Evolutionary conservation across 2,888 invertebrate species (phyloP), one percentile per base, ranked within the genome.

Genomic region (Amphipyra tragopoginis): DNA sequence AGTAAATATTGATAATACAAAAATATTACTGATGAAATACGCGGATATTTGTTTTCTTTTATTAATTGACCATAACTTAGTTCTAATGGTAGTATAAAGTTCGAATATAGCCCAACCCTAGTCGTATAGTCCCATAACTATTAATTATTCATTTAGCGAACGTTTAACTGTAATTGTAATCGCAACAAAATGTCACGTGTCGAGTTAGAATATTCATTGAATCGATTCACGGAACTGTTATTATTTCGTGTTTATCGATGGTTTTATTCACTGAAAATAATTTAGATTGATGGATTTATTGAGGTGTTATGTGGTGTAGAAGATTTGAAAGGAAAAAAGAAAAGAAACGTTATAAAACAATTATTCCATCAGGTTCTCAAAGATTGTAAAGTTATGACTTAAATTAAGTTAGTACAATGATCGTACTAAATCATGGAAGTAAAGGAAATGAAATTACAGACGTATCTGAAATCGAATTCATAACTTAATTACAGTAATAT

Each of bases 91-190:
- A 5, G 39, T 39, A n/a, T 39, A 5, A 39, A 14, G 14, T 36
- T 10, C n/a, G 0, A 7, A 36, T 13, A 33, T 9, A 36, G 14
- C 1, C 1, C 50, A 65, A 26, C 73, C 58, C 47, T 72, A 44
- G 2, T 13, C 2, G 13, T 26, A 15, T 38, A 43, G 11, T 7
- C 7, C 15, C 6, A 33, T 29, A 29, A 4, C 6, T 29, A 29
- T 29, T 29, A 55, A 21, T 15, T 42, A 73, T 67, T 62, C 9
- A 62, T 29, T n/a, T 1, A 61, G 29, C 26, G 39, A 15, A 10
- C 40, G 7, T 33, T 53, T 14, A 38, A 47, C 15, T 5, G 33
- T 59, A 53, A 59, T 57, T 64, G 36, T 53, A 55, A 58, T 45
- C 8, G 29, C 38, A 62, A 55, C 34, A 50, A 39, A 50, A 55